Conservation (phyloP, 2,797 vertebrate genomes). For the Hapalemur alaotrensis region DNA sequence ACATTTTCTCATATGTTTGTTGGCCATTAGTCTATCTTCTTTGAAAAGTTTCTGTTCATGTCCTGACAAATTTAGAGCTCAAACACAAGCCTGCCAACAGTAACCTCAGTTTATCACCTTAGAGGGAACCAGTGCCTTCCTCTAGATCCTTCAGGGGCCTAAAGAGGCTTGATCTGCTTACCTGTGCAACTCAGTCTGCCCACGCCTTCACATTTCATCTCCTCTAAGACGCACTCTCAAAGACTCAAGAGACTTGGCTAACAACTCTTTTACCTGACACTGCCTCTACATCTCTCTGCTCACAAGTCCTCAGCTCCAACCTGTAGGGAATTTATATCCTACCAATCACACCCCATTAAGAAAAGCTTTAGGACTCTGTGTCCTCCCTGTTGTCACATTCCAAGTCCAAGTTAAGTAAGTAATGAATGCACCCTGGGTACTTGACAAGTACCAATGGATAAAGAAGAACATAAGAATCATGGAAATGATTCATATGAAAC, state of each 20-base stretch:
- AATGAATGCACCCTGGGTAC: not conserved
- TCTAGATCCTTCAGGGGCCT: not conserved
- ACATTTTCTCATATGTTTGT: too few species aligned
- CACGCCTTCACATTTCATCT: not conserved
- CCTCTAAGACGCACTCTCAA: not conserved
- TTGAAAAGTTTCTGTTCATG: too few species aligned
- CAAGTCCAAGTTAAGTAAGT: not conserved
- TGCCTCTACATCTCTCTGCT: not conserved
- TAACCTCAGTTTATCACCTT: not conserved
- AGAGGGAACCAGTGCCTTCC: not conserved
- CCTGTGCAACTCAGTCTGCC: not conserved
- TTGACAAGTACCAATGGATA: not conserved
- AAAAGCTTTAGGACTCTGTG: conserved; percentile 11
- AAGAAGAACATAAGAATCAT: conserved; percentile 25
- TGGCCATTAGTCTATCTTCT: not conserved
- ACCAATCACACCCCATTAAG: not conserved
- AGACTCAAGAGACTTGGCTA: not conserved
- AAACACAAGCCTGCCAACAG: not conserved
- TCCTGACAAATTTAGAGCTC: not conserved
- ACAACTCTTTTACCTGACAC: not conserved
- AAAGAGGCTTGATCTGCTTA: not conserved
- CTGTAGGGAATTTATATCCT: not conserved
- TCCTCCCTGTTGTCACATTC: conserved; percentile 17
- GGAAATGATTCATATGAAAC: conserved; percentile 16
- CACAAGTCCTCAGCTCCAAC: not conserved